These are phyloP conservation scores for Procambarus clarkii DNA, from an alignment of 1,140 invertebrate species.

Conservation along the genomic window DNA sequence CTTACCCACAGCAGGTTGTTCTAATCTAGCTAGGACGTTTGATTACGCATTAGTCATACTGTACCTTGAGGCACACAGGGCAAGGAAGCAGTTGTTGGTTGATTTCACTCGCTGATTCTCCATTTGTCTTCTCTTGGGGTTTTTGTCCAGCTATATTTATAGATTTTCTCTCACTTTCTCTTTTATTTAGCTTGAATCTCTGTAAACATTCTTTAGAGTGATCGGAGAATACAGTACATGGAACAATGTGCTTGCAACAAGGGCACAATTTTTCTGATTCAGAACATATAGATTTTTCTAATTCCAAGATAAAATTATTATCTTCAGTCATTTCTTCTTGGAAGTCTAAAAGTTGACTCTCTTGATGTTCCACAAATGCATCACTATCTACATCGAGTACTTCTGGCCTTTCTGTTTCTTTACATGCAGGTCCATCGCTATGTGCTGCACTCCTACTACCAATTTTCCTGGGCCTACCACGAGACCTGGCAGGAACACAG, in stretches of 20 bases:
- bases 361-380: background rate
- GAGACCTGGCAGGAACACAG: background rate
- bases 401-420: background rate
- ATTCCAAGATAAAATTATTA: slow-evolving; percentile 34
- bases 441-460: background rate
- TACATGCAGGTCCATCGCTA: background rate
- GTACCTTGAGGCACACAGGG: slow-evolving; percentile 53
- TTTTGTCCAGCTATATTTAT: background rate
- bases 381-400: background rate
- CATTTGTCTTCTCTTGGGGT: background rate
- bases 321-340: background rate
- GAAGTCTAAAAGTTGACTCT: background rate
- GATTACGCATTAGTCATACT: background rate
- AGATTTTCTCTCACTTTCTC: background rate
- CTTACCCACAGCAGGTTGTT: background rate
- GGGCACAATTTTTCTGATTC: slow-evolving; percentile 56
- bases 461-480: slow-evolving; percentile 10
- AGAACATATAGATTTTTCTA: slow-evolving; percentile 50
- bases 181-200: slow-evolving; percentile 28
- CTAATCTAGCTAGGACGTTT: background rate
- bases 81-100: background rate
- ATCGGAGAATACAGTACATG: background rate
- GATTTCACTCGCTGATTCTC: background rate
- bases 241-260: slow-evolving; percentile 51
- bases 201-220: slow-evolving; percentile 50